These are phyloP conservation scores for Tokudaia tokunoshimensis DNA, from an alignment of 2,797 vertebrate genomes.

Conservation along the genomic window DNA sequence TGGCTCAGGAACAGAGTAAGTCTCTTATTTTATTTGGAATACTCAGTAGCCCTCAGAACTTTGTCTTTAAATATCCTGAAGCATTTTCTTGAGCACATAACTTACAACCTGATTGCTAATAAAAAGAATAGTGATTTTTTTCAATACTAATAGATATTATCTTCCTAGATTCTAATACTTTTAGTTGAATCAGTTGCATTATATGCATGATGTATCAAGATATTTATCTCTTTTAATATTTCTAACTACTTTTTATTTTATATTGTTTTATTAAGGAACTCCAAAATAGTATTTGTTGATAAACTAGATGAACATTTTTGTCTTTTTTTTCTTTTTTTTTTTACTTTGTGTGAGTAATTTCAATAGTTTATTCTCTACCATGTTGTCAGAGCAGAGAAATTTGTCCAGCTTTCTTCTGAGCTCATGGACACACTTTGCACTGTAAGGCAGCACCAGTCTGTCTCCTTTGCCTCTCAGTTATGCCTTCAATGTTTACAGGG, in stretches of 20 bases:
- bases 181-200: neutral
- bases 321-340: neutral
- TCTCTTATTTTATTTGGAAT: conserved; percentile 30
- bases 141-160: neutral
- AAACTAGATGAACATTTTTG: neutral
- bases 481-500: neutral
- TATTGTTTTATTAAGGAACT: conserved; percentile 25
- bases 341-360: conserved; percentile 19
- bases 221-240: conserved; percentile 41
- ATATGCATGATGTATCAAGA: neutral
- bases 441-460: neutral
- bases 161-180: conserved; percentile 6
- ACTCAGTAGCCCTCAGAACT: conserved; percentile 4
- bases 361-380: conserved; percentile 8
- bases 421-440: neutral
- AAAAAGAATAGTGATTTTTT: neutral
- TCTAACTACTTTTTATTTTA: conserved; percentile 13
- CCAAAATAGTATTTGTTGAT: conserved; percentile 37
- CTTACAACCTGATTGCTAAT: neutral
- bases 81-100: conserved; percentile 17
- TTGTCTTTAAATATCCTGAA: conserved; percentile 22
- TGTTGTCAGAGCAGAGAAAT: neutral
- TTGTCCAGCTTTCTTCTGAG: neutral
- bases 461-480: neutral
- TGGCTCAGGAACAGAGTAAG: neutral